Evolutionary conservation across 2,797 vertebrate genomes (phyloP).

Genomic region (Trachurus trachurus): DNA sequence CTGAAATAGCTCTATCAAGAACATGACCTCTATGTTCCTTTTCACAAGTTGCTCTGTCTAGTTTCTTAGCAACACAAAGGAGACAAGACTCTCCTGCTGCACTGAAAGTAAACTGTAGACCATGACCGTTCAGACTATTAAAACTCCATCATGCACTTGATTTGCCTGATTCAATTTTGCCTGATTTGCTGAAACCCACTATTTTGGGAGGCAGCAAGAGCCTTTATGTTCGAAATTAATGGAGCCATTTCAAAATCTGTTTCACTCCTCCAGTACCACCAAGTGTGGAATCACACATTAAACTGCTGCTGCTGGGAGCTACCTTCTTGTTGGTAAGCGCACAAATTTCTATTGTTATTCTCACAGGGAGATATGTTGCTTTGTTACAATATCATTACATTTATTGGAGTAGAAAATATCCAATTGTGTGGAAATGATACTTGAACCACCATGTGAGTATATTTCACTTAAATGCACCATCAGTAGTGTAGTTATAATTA

Average conservation of each 20-base stretch:
- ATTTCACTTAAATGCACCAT: too few species aligned
- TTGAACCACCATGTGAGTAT: too few species aligned
- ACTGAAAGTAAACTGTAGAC: background rate
- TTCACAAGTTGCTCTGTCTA: background rate
- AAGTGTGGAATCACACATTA: slow-evolving; percentile 78
- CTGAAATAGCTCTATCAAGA: background rate
- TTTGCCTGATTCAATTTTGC: background rate
- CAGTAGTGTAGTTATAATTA: too few species aligned
- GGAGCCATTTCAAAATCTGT: slow-evolving; percentile 9
- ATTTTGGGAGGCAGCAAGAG: background rate
- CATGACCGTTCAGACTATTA: background rate
- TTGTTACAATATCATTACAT: background rate
- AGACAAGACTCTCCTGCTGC: background rate
- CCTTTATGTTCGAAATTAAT: background rate
- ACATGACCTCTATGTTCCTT: background rate
- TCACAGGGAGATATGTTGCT: background rate
- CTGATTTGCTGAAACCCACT: background rate
- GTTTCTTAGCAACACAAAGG: background rate
- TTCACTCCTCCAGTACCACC: slow-evolving; percentile 76
- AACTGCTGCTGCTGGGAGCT: slow-evolving; percentile 83
- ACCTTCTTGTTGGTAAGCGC: slow-evolving; percentile 84
- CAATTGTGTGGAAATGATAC: too few species aligned
- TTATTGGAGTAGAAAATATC: too few species aligned
- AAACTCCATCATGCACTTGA: background rate
- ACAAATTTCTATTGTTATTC: background rate